These are phyloP conservation scores for Lamellibrachia luymesi DNA, from an alignment of 1,140 invertebrate genomes.

Conservation along the genomic window DNA sequence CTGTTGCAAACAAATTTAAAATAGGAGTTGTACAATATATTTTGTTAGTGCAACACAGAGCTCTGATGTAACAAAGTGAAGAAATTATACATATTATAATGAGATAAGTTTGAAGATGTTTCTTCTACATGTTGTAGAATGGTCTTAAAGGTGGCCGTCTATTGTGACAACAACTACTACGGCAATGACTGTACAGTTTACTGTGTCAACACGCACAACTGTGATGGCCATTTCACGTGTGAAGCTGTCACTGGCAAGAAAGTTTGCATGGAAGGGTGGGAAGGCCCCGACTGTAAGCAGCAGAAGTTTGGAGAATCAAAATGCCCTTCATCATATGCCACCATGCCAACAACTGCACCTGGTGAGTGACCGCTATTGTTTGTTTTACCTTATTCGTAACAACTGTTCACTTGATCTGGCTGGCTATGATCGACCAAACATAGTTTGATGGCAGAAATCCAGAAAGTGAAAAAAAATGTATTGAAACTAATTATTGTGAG, in stretches of 20 bases:
- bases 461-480: no score
- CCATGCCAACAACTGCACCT: neutral
- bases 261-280: constrained; percentile 22
- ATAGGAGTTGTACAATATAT: neutral
- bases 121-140: constrained; percentile 5
- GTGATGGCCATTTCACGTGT: constrained; percentile 19
- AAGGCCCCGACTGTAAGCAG: constrained; percentile 13
- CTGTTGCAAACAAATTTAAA: neutral
- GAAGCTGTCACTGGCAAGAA: constrained; percentile 16
- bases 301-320: neutral
- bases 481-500: no score
- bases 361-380: neutral
- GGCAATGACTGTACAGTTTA: constrained; percentile 1
- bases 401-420: neutral
- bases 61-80: neutral
- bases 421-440: neutral
- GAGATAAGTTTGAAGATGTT: neutral
- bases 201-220: neutral
- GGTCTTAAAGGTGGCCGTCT: constrained; percentile 3
- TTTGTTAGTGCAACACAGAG: neutral
- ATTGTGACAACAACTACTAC: constrained; percentile 19
- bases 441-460: no score
- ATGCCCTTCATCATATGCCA: neutral
- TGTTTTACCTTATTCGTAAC: neutral
- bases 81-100: neutral